phyloP scores from a whole-genome alignment of 2,113 vertebrate species.

The Verasper variegatus region DNA sequence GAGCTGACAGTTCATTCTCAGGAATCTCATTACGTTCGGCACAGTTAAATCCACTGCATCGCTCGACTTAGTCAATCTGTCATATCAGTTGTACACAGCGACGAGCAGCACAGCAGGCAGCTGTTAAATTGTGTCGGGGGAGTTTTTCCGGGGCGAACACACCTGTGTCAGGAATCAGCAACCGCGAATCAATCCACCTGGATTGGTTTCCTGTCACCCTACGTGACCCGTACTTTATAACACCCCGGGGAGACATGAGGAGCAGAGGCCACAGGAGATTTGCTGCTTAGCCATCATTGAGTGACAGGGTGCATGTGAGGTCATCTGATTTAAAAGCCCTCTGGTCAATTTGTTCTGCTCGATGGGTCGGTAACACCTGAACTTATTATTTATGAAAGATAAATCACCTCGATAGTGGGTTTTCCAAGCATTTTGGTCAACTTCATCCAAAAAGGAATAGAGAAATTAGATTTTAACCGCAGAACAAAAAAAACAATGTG shows the following conservation, averaged over 20 bases:
- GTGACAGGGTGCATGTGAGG: constrained; percentile 25
- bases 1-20: background rate
- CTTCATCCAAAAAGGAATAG: background rate
- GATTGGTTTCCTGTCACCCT: constrained; percentile 47
- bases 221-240: constrained; percentile 29
- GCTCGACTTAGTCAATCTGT: constrained; percentile 5
- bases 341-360: constrained; percentile 26
- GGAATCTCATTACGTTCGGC: background rate
- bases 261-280: constrained; percentile 38
- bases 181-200: constrained; percentile 27
- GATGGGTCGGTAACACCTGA: background rate
- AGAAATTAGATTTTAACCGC: background rate
- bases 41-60: background rate
- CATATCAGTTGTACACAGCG: background rate
- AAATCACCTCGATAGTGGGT: background rate
- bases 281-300: constrained; percentile 24
- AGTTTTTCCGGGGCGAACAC: constrained; percentile 7
- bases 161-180: constrained; percentile 6
- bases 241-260: constrained; percentile 15
- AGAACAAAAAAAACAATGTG: too few relatives aligned
- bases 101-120: constrained; percentile 16
- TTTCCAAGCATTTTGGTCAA: background rate
- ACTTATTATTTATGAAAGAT: constrained; percentile 1
- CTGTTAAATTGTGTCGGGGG: background rate
- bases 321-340: constrained; percentile 34